Percentiles rank a stretch among this genome's conserved stretches.
Evolutionary conservation across 2,113 vertebrate species (phyloP).

Genomic region (Apodemus sylvaticus): DNA sequence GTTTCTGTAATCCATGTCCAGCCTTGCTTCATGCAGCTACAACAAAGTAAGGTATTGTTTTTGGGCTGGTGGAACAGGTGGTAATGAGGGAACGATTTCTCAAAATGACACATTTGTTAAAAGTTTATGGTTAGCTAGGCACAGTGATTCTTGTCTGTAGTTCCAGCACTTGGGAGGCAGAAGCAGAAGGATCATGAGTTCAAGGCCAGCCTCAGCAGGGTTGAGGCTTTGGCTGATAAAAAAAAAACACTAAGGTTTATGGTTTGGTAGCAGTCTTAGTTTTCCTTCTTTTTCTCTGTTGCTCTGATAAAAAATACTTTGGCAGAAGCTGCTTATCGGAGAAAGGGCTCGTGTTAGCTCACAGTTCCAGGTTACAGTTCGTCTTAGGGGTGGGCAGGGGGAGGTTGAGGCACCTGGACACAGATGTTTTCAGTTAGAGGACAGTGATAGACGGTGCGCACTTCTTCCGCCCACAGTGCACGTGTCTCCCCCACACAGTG

Average conservation of each 20-base stretch:
- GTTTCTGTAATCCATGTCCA: not conserved
- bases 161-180: too few species aligned
- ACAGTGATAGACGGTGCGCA: not conserved
- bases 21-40: not conserved
- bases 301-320: not conserved
- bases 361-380: not conserved
- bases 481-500: not conserved
- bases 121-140: not conserved
- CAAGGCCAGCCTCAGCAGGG: not conserved
- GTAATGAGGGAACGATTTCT: not conserved
- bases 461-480: not conserved
- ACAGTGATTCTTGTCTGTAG: not conserved
- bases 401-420: not conserved
- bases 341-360: not conserved
- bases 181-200: not conserved
- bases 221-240: not conserved
- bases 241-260: not conserved
- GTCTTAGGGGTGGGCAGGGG: not conserved
- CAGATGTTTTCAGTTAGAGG: not conserved
- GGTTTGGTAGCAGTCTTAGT: not conserved
- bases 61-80: not conserved
- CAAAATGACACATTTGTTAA: constrained; percentile 26
- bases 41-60: constrained; percentile 29
- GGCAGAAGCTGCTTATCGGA: not conserved
- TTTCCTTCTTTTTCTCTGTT: not conserved